A percentile compares a stretch with the other conserved stretches of the same genome.
These are phyloP conservation scores for Megalops cyprinoides DNA, from an alignment of 2,797 vertebrate genomes.

Conservation along the genomic window DNA sequence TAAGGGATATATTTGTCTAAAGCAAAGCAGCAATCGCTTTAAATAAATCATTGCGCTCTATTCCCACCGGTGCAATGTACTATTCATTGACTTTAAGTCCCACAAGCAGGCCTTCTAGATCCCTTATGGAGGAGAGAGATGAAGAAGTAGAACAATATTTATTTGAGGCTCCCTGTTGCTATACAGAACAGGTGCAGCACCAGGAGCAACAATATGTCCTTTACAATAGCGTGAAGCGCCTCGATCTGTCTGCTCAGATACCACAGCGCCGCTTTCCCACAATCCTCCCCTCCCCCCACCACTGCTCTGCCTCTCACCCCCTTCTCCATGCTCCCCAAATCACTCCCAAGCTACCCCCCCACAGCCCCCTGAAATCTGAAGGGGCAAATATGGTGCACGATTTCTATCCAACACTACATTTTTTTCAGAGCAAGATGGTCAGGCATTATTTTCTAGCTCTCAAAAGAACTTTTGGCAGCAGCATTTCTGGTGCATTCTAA, in stretches of 20 bases:
- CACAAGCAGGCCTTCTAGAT: slow-evolving; percentile 18
- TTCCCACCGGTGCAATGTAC: slow-evolving; percentile 37
- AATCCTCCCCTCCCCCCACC: not conserved
- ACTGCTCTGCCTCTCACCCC: slow-evolving; percentile 19
- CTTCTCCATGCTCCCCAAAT: slow-evolving; percentile 27
- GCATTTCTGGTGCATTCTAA: slow-evolving; percentile 61
- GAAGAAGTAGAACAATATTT: slow-evolving; percentile 49
- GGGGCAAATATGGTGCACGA: slow-evolving; percentile 39
- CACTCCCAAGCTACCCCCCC: not conserved
- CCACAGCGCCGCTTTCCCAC: slow-evolving; percentile 24
- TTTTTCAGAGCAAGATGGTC: slow-evolving; percentile 42
- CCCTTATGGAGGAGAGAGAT: slow-evolving; percentile 29
- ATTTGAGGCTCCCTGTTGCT: slow-evolving; percentile 65
- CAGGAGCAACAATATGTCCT: slow-evolving; percentile 66
- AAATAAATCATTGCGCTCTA: slow-evolving; percentile 51
- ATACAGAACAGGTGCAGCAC: slow-evolving; percentile 71
- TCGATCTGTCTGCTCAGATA: slow-evolving; percentile 40
- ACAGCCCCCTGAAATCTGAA: slow-evolving; percentile 17
- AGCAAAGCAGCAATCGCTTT: slow-evolving; percentile 28
- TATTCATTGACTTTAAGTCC: slow-evolving; percentile 35
- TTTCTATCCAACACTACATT: slow-evolving; percentile 45
- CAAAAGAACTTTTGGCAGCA: not conserved
- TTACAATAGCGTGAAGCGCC: slow-evolving; percentile 45
- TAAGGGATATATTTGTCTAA: not conserved
- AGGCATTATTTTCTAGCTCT: slow-evolving; percentile 59